Evolutionary conservation across 2,113 vertebrate genomes (phyloP), one percentile per base, ranked within the genome.

Genomic region (Colius striatus): DNA sequence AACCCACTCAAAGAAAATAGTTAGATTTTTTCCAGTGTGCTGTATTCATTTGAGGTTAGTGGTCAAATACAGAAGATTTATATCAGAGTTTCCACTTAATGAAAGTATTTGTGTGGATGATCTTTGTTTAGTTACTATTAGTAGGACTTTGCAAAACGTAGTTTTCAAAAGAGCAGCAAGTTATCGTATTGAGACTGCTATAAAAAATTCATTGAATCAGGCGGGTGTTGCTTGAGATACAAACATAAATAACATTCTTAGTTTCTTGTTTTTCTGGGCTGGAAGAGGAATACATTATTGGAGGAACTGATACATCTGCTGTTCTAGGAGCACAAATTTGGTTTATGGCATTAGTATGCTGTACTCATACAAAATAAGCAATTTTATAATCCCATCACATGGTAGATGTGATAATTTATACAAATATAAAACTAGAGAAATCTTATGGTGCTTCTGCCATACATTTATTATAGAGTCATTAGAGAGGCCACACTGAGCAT

Each of bases 51-150:
- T 96, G 51, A 95, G 81, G 58, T 63, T 97, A 87, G 74, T 82
- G 73, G 80, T 92, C 96, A 96, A 97, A 55, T 75, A 88, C 48
- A 92, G 85, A 94, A 94, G 29, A 94, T 34, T 90, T 73, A 47
- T 87, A 94, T 77, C 83, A 91, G 90, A 87, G 32, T 95, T 96
- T 77, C 67, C 88, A 29, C 50, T 57, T 91, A 89, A 90, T 74
- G 78, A 72, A 94, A 89, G 30, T 38, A 86, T 92, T 87, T 90
- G 43, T 68, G 38, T 93, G 45, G 57, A 93, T 87, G 36, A 90
- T 75, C 32, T 84, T 57, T 72, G 43, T 68, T 84, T 74, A 84
- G 53, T 58, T 75, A 68, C 32, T 68, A 6, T 61, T 89, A 61
- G 53, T 30, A 77, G 50, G 36, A 92, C 77, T 89, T 78, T 89